These are phyloP conservation scores for Oscheius sp. DNA, from an alignment of 2,888 invertebrate species.

Conservation along the genomic window DNA sequence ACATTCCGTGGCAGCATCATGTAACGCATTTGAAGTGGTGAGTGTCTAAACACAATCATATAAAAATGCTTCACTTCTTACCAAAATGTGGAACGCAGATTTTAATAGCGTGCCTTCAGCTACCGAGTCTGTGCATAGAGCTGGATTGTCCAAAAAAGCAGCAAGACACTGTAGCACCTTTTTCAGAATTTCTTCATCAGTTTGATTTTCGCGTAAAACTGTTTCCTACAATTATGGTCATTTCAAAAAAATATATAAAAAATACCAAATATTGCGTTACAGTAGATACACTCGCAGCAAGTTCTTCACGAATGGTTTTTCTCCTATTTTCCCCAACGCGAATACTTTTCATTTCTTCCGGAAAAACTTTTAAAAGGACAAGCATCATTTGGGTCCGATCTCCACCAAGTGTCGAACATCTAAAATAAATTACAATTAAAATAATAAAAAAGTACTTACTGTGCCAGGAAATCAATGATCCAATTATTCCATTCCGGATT, in stretches of 20 bases:
- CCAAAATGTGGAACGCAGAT: constrained; percentile 74
- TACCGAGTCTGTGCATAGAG: constrained; percentile 83
- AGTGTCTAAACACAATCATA: constrained; percentile 70
- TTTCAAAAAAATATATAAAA: not conserved
- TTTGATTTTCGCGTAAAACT: constrained; percentile 42
- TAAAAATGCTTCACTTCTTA: constrained; percentile 49
- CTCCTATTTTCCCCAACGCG: constrained; percentile 89
- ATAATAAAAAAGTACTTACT: constrained; percentile 15
- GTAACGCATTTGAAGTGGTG: constrained; percentile 77
- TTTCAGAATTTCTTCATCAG: constrained; percentile 43
- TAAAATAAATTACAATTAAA: constrained; percentile 18
- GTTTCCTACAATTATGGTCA: not conserved
- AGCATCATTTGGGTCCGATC: constrained; percentile 84
- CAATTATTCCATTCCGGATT: constrained; percentile 93
- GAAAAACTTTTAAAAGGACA: constrained; percentile 91
- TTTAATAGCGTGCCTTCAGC: constrained; percentile 75
- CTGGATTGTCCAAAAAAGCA: constrained; percentile 89
- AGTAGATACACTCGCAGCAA: constrained; percentile 82
- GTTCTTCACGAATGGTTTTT: constrained; percentile 85
- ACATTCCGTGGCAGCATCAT: constrained; percentile 84
- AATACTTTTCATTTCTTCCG: constrained; percentile 82
- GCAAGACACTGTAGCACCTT: constrained; percentile 80
- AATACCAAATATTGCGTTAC: constrained; percentile 83
- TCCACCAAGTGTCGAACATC: constrained; percentile 62
- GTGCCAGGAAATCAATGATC: constrained; percentile 84